phyloP scores from a whole-genome alignment of 2,888 invertebrate genomes.

The Alloscopus bannaensis region DNA sequence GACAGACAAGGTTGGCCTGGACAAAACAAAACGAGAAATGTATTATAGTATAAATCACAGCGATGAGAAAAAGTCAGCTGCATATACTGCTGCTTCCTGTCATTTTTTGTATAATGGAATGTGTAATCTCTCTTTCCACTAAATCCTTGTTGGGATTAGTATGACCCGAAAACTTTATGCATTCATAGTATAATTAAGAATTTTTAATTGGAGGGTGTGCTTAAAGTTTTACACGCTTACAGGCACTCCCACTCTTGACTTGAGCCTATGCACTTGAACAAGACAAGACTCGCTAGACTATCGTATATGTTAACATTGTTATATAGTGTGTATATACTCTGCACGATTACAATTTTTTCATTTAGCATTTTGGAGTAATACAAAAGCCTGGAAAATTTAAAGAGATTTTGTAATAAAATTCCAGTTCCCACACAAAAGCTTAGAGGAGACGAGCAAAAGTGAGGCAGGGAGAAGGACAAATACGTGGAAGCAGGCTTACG shows the following conservation, averaged over 20 bases:
- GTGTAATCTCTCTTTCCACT: not conserved
- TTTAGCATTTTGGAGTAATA: too few species aligned
- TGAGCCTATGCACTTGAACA: not conserved
- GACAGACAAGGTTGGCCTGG: slow-evolving; percentile 24
- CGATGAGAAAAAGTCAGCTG: not conserved
- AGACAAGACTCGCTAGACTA: not conserved
- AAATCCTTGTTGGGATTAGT: not conserved
- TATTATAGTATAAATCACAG: not conserved
- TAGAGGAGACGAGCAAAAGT: too few species aligned
- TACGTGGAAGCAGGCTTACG: too few species aligned
- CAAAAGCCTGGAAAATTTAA: too few species aligned
- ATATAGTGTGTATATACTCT: too few species aligned
- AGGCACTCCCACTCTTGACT: not conserved
- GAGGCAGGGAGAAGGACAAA: too few species aligned
- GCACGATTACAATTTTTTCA: too few species aligned
- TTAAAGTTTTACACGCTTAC: not conserved
- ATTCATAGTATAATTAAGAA: slow-evolving; percentile 21
- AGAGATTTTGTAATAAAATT: too few species aligned
- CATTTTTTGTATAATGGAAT: too few species aligned
- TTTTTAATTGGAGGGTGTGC: slow-evolving; percentile 14
- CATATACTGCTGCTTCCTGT: too few species aligned
- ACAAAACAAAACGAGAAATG: not conserved
- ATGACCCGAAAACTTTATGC: not conserved
- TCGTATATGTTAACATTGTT: too few species aligned
- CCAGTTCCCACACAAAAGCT: too few species aligned